phyloP scores from a whole-genome alignment of 2,888 invertebrate genomes.

The Leptopterna dolabrata region DNA sequence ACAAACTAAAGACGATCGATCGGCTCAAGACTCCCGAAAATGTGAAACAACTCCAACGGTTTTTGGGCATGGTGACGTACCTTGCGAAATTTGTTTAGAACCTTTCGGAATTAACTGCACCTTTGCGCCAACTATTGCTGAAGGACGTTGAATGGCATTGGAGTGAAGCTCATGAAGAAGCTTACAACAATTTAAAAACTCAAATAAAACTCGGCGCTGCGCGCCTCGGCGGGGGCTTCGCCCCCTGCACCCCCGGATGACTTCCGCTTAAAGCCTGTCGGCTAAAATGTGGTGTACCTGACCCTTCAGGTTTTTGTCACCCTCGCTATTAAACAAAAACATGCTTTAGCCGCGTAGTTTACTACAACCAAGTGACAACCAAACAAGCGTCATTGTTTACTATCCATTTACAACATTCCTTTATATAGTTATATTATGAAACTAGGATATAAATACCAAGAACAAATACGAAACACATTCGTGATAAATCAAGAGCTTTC shows the following conservation, averaged over 20 bases:
- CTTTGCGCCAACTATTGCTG: slow-evolving; percentile 61
- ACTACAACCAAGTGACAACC: too few relatives aligned
- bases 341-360: too few relatives aligned
- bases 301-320: too few relatives aligned
- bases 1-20: slow-evolving; percentile 58
- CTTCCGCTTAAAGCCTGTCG: too few relatives aligned
- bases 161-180: slow-evolving; percentile 53
- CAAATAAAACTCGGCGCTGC: slow-evolving; percentile 61
- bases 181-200: slow-evolving; percentile 27
- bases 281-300: too few relatives aligned
- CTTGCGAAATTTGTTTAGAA: slow-evolving; percentile 64
- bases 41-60: slow-evolving; percentile 60
- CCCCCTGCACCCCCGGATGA: too few relatives aligned
- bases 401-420: too few relatives aligned
- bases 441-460: too few relatives aligned
- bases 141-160: slow-evolving; percentile 63
- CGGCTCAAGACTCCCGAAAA: slow-evolving; percentile 58
- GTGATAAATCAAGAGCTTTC: slow-evolving; percentile 56
- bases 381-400: too few relatives aligned
- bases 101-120: slow-evolving; percentile 49
- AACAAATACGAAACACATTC: slow-evolving; percentile 61
- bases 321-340: too few relatives aligned
- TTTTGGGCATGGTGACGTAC: slow-evolving; percentile 63
- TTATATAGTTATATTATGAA: too few relatives aligned
- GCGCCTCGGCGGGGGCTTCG: too few relatives aligned